phyloP scores from a whole-genome alignment of 1,140 invertebrate genomes.

The Amphibalanus amphitrite region DNA sequence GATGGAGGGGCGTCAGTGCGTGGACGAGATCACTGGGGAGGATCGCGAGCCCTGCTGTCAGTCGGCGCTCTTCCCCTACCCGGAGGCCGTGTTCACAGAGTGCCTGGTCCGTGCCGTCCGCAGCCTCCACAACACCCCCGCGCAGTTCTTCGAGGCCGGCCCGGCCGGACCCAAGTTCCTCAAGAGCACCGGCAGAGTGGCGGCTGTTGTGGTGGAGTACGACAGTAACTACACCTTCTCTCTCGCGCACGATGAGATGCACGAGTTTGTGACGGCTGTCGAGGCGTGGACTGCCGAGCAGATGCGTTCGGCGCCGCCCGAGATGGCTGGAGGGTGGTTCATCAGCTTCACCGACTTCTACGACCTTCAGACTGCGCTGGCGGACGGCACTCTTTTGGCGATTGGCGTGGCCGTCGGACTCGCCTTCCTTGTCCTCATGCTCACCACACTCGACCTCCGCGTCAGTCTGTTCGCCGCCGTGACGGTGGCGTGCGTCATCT shows the following conservation, averaged over 20 bases:
- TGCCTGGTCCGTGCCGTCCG: constrained; percentile 60
- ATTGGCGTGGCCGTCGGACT: constrained; percentile 64
- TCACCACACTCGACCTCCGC: constrained; percentile 70
- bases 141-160: constrained; percentile 44
- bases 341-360: constrained; percentile 76
- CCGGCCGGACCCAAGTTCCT: constrained; percentile 69
- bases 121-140: constrained; percentile 54
- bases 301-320: constrained; percentile 49
- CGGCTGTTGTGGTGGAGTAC: constrained; percentile 72
- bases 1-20: constrained; percentile 54
- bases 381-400: constrained; percentile 54
- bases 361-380: constrained; percentile 71
- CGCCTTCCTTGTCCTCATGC: constrained; percentile 55
- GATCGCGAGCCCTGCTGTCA: constrained; percentile 19
- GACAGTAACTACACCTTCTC: constrained; percentile 65
- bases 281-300: constrained; percentile 58
- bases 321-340: constrained; percentile 77
- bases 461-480: constrained; percentile 72
- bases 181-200: constrained; percentile 28
- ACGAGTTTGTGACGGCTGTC: constrained; percentile 50
- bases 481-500: constrained; percentile 66
- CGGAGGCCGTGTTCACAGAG: constrained; percentile 47
- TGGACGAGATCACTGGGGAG: constrained; percentile 31
- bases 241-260: constrained; percentile 59
- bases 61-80: constrained; percentile 50